Percentiles rank a stretch among this genome's conserved stretches.
Conservation (phyloP, 1,140 invertebrate genomes). For the Pararge aegeria region DNA sequence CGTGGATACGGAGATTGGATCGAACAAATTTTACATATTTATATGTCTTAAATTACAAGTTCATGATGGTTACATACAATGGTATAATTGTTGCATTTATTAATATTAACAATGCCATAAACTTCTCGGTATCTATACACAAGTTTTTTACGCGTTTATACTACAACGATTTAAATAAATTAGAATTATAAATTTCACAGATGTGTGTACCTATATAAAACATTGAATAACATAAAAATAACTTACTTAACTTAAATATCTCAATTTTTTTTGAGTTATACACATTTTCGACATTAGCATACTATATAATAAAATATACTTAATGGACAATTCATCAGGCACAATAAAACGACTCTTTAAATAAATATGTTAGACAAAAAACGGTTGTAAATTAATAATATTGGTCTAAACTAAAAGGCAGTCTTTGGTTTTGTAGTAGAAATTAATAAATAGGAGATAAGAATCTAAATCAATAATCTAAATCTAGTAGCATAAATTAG, state of each 20-base stretch:
- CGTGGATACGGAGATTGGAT: too few species aligned
- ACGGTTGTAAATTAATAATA: neutral
- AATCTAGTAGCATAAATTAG: too few species aligned
- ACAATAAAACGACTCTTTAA: constrained; percentile 1
- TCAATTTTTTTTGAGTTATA: neutral
- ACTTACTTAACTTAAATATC: neutral
- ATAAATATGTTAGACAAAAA: too few species aligned
- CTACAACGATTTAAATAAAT: too few species aligned
- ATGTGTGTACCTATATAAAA: too few species aligned
- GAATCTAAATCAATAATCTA: too few species aligned
- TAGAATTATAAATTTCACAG: too few species aligned
- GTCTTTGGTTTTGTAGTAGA: neutral
- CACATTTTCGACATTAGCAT: neutral
- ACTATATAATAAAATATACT: neutral
- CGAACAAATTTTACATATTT: too few species aligned
- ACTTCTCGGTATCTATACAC: neutral
- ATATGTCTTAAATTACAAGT: too few species aligned
- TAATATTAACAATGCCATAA: neutral
- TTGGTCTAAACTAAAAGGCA: neutral
- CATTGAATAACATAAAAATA: neutral
- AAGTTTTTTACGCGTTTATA: neutral
- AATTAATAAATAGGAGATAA: too few species aligned
- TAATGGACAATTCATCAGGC: constrained; percentile 5
- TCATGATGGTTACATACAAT: too few species aligned
- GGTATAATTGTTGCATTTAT: too few species aligned